A percentile compares a stretch with the other conserved stretches of the same genome.
Conservation (phyloP, 2,888 invertebrate species). For the Agrotis segetum region DNA sequence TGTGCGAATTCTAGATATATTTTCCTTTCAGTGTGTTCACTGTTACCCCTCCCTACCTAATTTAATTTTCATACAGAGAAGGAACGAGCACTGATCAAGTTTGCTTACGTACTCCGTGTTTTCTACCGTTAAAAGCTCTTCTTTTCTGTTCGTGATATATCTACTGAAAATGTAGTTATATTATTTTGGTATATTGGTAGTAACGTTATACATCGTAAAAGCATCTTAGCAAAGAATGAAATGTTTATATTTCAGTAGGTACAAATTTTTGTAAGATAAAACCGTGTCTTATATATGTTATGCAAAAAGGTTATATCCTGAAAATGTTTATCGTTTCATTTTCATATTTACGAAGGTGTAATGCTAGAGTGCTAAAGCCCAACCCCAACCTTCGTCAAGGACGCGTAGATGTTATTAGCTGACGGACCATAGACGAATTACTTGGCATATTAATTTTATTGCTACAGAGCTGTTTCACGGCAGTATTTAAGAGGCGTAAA, state of each 20-base stretch:
- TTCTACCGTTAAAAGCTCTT: slow-evolving; percentile 20
- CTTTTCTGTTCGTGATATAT: slow-evolving; percentile 14
- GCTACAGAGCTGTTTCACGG: slow-evolving; percentile 10
- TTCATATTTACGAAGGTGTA: slow-evolving; percentile 24
- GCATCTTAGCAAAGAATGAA: neutral
- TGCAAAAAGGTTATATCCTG: slow-evolving; percentile 3
- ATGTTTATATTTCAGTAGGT: neutral
- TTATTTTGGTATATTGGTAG: neutral
- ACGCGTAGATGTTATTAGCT: slow-evolving; percentile 35
- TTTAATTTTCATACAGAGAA: slow-evolving; percentile 35
- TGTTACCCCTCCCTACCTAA: slow-evolving; percentile 1
- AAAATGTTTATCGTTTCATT: slow-evolving; percentile 16
- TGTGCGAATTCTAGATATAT: slow-evolving; percentile 12
- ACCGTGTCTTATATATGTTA: slow-evolving; percentile 22
- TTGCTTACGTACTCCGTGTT: slow-evolving; percentile 34
- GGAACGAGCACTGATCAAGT: slow-evolving; percentile 25
- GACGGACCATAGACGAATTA: slow-evolving; percentile 30
- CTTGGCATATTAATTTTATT: slow-evolving; percentile 20
- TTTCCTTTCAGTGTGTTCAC: slow-evolving; percentile 28
- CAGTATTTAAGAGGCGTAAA: slow-evolving; percentile 1
- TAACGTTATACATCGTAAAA: slow-evolving; percentile 12
- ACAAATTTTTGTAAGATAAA: slow-evolving; percentile 5
- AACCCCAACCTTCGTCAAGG: slow-evolving; percentile 41
- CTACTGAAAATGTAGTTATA: neutral
- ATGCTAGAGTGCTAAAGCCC: no score